Evolutionary conservation across 64 coral and sea anemone species (phyloP).

Genomic region (Actinia equina): DNA sequence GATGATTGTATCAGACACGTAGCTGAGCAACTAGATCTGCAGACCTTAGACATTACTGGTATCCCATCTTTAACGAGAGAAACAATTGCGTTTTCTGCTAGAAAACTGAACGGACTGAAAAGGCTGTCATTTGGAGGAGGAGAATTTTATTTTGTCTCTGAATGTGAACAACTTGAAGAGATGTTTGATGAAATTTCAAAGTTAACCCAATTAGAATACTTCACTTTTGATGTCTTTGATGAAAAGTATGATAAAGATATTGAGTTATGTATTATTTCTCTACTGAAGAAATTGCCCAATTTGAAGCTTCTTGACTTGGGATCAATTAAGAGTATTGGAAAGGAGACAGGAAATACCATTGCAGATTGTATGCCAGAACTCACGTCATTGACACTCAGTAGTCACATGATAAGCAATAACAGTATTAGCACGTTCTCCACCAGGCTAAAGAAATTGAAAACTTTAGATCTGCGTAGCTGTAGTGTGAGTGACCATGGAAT

Average conservation of each 20-base stretch:
- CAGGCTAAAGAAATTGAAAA: slow-evolving; percentile 67
- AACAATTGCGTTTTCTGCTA: slow-evolving; percentile 60
- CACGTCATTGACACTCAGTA: slow-evolving; percentile 78
- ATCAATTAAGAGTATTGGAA: slow-evolving; percentile 81
- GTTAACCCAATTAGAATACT: slow-evolving; percentile 62
- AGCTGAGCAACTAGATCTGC: slow-evolving; percentile 52
- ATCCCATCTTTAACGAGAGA: slow-evolving; percentile 86
- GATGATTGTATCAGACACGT: slow-evolving; percentile 62
- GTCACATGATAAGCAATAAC: slow-evolving; percentile 64
- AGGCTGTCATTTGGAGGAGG: slow-evolving; percentile 91
- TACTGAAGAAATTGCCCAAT: slow-evolving; percentile 71
- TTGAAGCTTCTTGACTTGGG: slow-evolving; percentile 77
- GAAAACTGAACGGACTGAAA: slow-evolving; percentile 57
- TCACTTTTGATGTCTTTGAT: slow-evolving; percentile 59
- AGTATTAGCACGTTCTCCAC: slow-evolving; percentile 61
- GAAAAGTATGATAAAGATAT: slow-evolving; percentile 71
- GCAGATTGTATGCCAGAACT: slow-evolving; percentile 69
- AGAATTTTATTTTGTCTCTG: slow-evolving; percentile 80
- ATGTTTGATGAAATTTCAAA: slow-evolving; percentile 84
- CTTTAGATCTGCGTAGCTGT: slow-evolving; percentile 87
- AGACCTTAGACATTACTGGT: slow-evolving; percentile 73
- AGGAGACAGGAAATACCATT: slow-evolving; percentile 70
- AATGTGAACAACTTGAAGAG: slow-evolving; percentile 53
- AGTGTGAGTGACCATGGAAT: slow-evolving; percentile 79
- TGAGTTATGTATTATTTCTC: slow-evolving; percentile 65